phyloP scores from a whole-genome alignment of 2,888 invertebrate genomes.

The Cepaea hortensis region DNA sequence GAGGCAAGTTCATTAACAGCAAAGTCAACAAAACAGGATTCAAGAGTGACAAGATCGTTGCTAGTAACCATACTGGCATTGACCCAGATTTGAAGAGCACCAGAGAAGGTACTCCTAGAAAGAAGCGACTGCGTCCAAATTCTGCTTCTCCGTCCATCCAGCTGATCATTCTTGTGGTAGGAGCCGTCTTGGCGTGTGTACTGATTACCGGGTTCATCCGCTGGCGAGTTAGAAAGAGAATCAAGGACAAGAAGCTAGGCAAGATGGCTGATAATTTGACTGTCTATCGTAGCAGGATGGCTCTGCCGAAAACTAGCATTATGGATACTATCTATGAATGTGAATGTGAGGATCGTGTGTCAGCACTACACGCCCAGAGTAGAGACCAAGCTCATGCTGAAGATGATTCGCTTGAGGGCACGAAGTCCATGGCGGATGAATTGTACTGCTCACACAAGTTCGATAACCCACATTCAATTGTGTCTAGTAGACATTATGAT shows the following conservation, averaged over 20 bases:
- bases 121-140: not conserved
- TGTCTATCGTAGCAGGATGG: not conserved
- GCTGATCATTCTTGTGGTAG: slow-evolving; percentile 26
- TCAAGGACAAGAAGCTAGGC: not conserved
- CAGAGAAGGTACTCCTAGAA: not conserved
- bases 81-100: not conserved
- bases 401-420: not conserved
- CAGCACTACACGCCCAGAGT: not conserved
- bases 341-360: slow-evolving; percentile 9
- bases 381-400: not conserved
- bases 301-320: not conserved
- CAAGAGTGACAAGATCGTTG: not conserved
- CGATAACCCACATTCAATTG: not conserved
- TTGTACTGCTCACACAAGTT: not conserved
- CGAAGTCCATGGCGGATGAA: not conserved
- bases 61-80: not conserved
- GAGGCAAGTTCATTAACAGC: too few species aligned
- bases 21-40: not conserved
- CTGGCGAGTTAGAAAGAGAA: slow-evolving; percentile 20
- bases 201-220: slow-evolving; percentile 35
- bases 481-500: not conserved
- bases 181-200: slow-evolving; percentile 6
- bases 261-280: slow-evolving; percentile 8
- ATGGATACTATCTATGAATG: slow-evolving; percentile 44
- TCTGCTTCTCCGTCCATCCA: not conserved